Percentiles rank a stretch among this genome's conserved stretches.
These are phyloP conservation scores for Micromussa lordhowensis DNA, from an alignment of 92 coral and sea anemone species.

Conservation along the genomic window DNA sequence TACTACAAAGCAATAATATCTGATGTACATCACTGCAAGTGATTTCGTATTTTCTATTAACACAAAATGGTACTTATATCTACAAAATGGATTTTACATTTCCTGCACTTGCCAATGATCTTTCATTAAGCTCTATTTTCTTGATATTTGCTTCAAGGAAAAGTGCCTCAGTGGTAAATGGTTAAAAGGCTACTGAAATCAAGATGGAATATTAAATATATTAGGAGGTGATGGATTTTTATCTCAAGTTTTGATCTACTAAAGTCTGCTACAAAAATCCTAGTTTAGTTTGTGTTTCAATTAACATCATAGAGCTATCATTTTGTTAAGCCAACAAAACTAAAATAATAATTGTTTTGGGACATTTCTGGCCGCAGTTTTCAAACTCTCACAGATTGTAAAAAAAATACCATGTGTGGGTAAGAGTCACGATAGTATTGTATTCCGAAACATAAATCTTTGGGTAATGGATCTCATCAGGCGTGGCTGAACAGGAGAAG, in stretches of 20 bases:
- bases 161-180: slow-evolving; percentile 5
- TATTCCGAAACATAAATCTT: slow-evolving; percentile 4
- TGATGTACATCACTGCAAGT: not conserved
- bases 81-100: not conserved
- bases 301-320: not conserved
- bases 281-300: not conserved
- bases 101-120: not conserved
- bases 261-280: not conserved
- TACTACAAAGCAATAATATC: not conserved
- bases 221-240: not conserved
- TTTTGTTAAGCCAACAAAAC: not conserved
- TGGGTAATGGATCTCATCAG: slow-evolving; percentile 18
- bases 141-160: slow-evolving; percentile 16
- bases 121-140: not conserved
- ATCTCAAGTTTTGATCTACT: not conserved
- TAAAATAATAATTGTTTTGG: not conserved
- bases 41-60: not conserved
- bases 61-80: not conserved
- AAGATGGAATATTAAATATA: slow-evolving; percentile 5
- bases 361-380: not conserved
- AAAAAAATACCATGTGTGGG: not conserved
- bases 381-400: not conserved
- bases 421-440: not conserved
- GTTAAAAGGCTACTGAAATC: slow-evolving; percentile 1
- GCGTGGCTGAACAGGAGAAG: slow-evolving; percentile 28